Evolutionary conservation across 2,888 invertebrate genomes (phyloP).

Genomic region (Orthonevra nobilis): DNA sequence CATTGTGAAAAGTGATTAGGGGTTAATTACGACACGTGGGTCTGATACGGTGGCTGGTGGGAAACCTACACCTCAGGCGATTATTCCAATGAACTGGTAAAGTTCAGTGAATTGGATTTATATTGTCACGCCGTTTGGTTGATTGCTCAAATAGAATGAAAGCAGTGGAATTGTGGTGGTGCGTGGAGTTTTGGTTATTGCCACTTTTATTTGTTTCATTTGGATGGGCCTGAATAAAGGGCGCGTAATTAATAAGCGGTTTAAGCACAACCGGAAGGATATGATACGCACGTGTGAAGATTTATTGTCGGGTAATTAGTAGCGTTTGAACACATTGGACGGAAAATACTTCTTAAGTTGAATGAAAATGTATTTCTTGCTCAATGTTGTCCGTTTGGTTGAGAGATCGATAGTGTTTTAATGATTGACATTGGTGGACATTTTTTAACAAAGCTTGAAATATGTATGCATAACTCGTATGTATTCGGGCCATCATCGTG

Average conservation of each 20-base stretch:
- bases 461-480: too few relatives aligned
- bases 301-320: slow-evolving; percentile 39
- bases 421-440: too few relatives aligned
- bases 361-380: too few relatives aligned
- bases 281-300: slow-evolving; percentile 55
- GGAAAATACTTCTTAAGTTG: too few relatives aligned
- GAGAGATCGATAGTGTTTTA: too few relatives aligned
- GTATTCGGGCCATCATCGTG: too few relatives aligned
- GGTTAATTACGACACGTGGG: slow-evolving; percentile 38
- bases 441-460: too few relatives aligned
- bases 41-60: slow-evolving; percentile 40
- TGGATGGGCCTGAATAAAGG: slow-evolving; percentile 55
- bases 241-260: slow-evolving; percentile 59
- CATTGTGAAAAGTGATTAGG: slow-evolving; percentile 45
- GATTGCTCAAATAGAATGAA: too few relatives aligned
- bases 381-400: too few relatives aligned
- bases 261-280: slow-evolving; percentile 52
- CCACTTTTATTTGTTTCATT: slow-evolving; percentile 52
- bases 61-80: slow-evolving; percentile 60
- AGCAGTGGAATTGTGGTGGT: slow-evolving; percentile 33
- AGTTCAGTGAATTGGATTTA: slow-evolving; percentile 52
- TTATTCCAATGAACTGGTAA: slow-evolving; percentile 50
- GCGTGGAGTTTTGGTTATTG: slow-evolving; percentile 25
- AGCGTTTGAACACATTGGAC: slow-evolving; percentile 8
- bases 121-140: slow-evolving; percentile 27